Evolutionary conservation across 2,888 invertebrate species (phyloP).

Genomic region (Eulithis testata): DNA sequence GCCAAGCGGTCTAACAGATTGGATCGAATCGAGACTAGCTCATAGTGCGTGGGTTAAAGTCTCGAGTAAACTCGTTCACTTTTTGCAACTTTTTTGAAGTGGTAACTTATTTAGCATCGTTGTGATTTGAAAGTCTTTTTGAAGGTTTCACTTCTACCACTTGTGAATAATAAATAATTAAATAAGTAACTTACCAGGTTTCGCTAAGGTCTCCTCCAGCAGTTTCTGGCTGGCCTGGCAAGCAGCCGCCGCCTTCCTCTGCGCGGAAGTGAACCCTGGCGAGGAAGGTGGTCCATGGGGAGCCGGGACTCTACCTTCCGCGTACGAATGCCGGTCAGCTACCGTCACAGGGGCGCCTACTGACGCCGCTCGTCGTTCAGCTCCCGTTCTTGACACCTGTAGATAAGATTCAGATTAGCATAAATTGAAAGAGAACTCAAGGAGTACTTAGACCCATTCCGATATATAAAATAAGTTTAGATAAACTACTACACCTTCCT

Average conservation of each 20-base stretch:
- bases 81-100: too few relatives aligned
- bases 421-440: background rate
- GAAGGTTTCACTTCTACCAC: too few relatives aligned
- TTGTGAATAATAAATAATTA: too few relatives aligned
- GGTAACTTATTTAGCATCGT: too few relatives aligned
- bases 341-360: constrained; percentile 59
- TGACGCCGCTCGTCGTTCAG: constrained; percentile 64
- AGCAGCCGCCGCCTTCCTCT: constrained; percentile 69
- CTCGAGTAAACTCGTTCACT: too few relatives aligned
- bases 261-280: constrained; percentile 67
- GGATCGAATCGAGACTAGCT: too few relatives aligned
- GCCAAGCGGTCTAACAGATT: too few relatives aligned
- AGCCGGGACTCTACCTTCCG: constrained; percentile 71
- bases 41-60: too few relatives aligned
- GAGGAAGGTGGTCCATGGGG: constrained; percentile 76
- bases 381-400: constrained; percentile 68
- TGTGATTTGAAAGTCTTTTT: too few relatives aligned
- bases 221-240: constrained; percentile 86
- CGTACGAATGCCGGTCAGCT: constrained; percentile 67
- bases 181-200: constrained; percentile 70
- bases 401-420: constrained; percentile 31
- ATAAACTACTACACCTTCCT: too few relatives aligned
- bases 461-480: too few relatives aligned
- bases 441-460: too few relatives aligned
- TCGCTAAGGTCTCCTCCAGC: constrained; percentile 87